Evolutionary conservation across 2,888 invertebrate genomes (phyloP).

Genomic region (Cosmia pyralina): DNA sequence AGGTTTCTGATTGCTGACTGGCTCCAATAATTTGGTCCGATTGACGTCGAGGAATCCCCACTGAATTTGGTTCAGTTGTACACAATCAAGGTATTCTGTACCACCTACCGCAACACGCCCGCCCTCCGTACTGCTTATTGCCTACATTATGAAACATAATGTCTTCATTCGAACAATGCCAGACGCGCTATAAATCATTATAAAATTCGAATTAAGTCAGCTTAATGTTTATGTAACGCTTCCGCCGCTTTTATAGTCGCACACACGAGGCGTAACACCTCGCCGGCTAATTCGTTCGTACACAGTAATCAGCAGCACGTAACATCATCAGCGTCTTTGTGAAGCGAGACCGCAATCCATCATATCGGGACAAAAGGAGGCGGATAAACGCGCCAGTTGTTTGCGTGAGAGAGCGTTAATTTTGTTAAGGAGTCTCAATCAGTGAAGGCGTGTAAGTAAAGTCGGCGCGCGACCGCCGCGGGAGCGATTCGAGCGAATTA

Average conservation of each 20-base stretch:
- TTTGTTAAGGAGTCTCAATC: constrained; percentile 90
- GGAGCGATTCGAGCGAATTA: constrained; percentile 86
- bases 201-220: constrained; percentile 80
- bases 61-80: constrained; percentile 74
- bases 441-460: constrained; percentile 85
- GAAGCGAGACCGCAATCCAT: constrained; percentile 87
- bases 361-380: constrained; percentile 88
- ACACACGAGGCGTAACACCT: constrained; percentile 74
- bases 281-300: constrained; percentile 81
- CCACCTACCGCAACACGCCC: constrained; percentile 44
- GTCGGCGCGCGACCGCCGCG: constrained; percentile 84
- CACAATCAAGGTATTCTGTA: constrained; percentile 67
- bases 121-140: constrained; percentile 25
- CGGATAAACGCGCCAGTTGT: constrained; percentile 83
- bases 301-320: constrained; percentile 85
- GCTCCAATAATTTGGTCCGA: constrained; percentile 77
- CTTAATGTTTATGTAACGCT: constrained; percentile 80
- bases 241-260: constrained; percentile 73
- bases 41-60: constrained; percentile 74
- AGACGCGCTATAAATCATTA: constrained; percentile 81
- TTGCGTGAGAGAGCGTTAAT: constrained; percentile 88
- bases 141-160: constrained; percentile 58
- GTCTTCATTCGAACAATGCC: constrained; percentile 73
- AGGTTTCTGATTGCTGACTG: constrained; percentile 76
- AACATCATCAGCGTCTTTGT: constrained; percentile 86